These are phyloP conservation scores for Celastrina argiolus DNA, from an alignment of 2,888 invertebrate genomes.

Conservation along the genomic window DNA sequence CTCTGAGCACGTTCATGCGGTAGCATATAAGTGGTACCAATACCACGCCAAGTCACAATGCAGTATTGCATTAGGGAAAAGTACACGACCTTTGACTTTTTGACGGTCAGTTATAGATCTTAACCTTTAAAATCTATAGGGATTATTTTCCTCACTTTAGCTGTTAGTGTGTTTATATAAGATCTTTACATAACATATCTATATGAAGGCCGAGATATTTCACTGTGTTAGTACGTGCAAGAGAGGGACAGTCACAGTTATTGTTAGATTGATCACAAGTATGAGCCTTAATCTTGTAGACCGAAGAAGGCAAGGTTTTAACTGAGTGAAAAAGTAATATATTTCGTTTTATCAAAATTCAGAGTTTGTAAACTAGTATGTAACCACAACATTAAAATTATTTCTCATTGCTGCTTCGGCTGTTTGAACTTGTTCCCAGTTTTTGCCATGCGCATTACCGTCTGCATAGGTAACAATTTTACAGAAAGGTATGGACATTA, in stretches of 20 bases:
- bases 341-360: background rate
- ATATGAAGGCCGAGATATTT: conserved; percentile 2
- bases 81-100: background rate
- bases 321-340: background rate
- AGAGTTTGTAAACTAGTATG: background rate
- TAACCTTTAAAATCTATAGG: background rate
- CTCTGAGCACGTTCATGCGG: background rate
- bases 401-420: background rate
- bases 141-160: too few relatives aligned
- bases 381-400: background rate
- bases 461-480: conserved; percentile 6
- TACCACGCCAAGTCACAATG: background rate
- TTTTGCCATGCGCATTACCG: background rate
- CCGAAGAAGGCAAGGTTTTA: background rate
- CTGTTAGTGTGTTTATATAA: background rate
- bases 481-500: background rate
- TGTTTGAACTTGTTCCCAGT: background rate
- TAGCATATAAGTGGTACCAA: background rate
- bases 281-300: background rate
- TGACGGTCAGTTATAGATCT: background rate
- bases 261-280: background rate
- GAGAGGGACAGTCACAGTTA: background rate
- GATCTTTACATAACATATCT: background rate
- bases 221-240: background rate
- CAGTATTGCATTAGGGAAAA: background rate